A percentile compares a stretch with the other conserved stretches of the same genome.
Evolutionary conservation across 1,140 invertebrate species (phyloP).

Genomic region (Proctacanthus coquilletti): DNA sequence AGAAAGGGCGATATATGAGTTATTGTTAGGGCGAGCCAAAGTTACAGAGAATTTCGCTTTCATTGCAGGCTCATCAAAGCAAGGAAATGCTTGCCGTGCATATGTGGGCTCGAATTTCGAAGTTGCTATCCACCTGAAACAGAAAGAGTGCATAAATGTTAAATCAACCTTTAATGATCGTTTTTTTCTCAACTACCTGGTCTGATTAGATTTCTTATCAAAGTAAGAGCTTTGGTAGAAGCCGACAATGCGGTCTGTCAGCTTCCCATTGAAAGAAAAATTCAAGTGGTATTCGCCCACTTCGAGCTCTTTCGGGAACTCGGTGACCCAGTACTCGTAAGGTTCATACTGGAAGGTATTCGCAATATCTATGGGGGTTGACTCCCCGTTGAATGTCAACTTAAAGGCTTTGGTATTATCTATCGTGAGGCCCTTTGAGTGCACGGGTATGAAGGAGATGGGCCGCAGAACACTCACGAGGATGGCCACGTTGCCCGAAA

Average conservation of each 20-base stretch:
- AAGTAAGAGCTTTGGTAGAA: conserved; percentile 65
- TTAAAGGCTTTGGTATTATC: conserved; percentile 15
- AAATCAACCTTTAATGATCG: too few species aligned
- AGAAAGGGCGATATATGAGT: conserved; percentile 55
- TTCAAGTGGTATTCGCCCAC: conserved; percentile 44
- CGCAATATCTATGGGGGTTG: conserved; percentile 11
- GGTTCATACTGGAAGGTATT: conserved; percentile 34
- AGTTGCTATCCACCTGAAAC: conserved; percentile 60
- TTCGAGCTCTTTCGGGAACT: conserved; percentile 32
- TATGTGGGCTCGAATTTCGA: conserved; percentile 91
- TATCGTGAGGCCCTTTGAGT: conserved; percentile 39
- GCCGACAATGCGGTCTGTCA: conserved; percentile 52
- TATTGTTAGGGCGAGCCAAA: conserved; percentile 46
- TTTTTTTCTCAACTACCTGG: conserved; percentile 33
- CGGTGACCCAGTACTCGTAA: conserved; percentile 52
- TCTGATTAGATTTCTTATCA: conserved; percentile 36
- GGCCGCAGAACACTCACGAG: conserved; percentile 38
- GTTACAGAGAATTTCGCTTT: conserved; percentile 77
- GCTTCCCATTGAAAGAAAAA: conserved; percentile 50
- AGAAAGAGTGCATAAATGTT: conserved; percentile 3
- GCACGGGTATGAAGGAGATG: conserved; percentile 49
- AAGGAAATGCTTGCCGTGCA: conserved; percentile 81
- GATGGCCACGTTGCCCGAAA: conserved; percentile 58
- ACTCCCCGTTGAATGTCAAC: conserved; percentile 14
- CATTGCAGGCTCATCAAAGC: conserved; percentile 89